Evolutionary conservation across 2,888 invertebrate species (phyloP).

Genomic region (Lottia scabra): DNA sequence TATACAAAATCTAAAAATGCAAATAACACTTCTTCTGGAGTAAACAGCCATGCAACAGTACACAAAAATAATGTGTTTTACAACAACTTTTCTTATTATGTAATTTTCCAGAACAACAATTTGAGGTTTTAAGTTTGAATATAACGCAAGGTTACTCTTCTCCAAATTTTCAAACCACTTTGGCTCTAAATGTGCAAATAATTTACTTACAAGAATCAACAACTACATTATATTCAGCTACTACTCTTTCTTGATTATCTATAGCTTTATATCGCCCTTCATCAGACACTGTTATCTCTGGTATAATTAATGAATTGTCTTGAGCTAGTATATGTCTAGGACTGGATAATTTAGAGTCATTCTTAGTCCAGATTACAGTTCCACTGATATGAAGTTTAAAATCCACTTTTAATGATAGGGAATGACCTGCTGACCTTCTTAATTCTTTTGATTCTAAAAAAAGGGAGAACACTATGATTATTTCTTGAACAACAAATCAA

Average conservation of each 20-base stretch:
- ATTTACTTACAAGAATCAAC: conserved; percentile 42
- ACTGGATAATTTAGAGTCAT: conserved; percentile 25
- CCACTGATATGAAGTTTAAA: conserved; percentile 39
- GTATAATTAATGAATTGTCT: conserved; percentile 43
- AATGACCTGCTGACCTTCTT: conserved; percentile 33
- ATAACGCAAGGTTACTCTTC: too few relatives aligned
- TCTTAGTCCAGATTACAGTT: conserved; percentile 35
- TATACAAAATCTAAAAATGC: too few relatives aligned
- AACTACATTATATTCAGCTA: conserved; percentile 35
- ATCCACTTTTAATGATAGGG: conserved; percentile 32
- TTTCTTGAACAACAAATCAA: not conserved
- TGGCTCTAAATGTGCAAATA: too few relatives aligned
- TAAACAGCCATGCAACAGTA: too few relatives aligned
- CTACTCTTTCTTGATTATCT: conserved; percentile 30
- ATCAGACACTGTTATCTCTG: conserved; percentile 35
- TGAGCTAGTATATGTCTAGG: conserved; percentile 37
- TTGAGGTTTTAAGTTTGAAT: too few relatives aligned
- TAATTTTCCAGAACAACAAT: too few relatives aligned
- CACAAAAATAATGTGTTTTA: too few relatives aligned
- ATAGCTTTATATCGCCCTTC: conserved; percentile 38
- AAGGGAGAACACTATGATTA: too few relatives aligned
- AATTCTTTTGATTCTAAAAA: conserved; percentile 33
- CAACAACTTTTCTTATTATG: too few relatives aligned
- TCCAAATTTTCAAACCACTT: too few relatives aligned
- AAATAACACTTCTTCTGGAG: too few relatives aligned